Evolutionary conservation across 2,888 invertebrate genomes (phyloP), one percentile per base, ranked within the genome.

Genomic region (Heliconius ethilla): DNA sequence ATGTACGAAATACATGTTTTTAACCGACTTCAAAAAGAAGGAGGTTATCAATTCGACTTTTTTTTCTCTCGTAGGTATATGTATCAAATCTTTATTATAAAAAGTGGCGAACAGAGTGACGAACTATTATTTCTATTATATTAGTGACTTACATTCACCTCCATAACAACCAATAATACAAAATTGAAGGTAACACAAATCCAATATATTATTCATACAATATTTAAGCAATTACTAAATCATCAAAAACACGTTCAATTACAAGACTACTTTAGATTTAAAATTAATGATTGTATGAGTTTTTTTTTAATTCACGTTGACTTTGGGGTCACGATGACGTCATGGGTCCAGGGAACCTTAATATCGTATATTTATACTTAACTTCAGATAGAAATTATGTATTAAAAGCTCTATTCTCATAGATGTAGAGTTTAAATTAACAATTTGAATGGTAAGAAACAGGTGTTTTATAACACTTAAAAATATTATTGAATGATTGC

Each of bases 321-420:
- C 86, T 86, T 82, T 81, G 77, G 81, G 88, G 86, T 86, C 86
- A 84, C 25, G 83, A 82, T 89, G 89, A 89, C 85, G 86, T 89
- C 89, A 89, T 83, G 72, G 65, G 75, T 82, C 84, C 84, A 86
- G 86, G 88, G 88, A 88, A 89, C 86, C 84, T 82, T 65, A 67
- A 75, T 77, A 79, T 79, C 81, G 78, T 74, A 59, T 66, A 69
- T 76, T 74, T 75, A 33, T 27, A 75, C 75, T 25, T 75, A 75
- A 59, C 40, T 25, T 45, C 15, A 18, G 15, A 55, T 29, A 22
- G 27, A 40, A 13, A n/a, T 15, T n/a, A 22, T 72, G 4, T n/a
- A 66, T 66, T 72, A 55, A n/a, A 22, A 55, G 9, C 76, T 76
- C 27, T 72, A 76, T 66, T 5, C 0, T 1, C 1, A 18, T 45